phyloP scores from a whole-genome alignment of 2,888 invertebrate species.

The Ornithoptera alexandrae region DNA sequence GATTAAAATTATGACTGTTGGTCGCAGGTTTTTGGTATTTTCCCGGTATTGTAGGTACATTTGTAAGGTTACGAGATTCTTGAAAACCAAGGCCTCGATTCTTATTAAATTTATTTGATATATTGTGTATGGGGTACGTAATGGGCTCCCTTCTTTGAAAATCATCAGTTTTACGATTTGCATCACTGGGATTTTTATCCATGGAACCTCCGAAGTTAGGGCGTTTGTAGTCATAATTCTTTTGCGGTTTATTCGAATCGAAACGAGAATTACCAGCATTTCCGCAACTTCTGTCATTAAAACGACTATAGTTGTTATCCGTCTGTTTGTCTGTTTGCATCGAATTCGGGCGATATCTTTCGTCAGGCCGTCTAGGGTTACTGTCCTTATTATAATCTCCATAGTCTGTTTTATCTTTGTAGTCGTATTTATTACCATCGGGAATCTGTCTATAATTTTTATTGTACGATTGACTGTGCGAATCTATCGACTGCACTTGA shows the following conservation, averaged over 20 bases:
- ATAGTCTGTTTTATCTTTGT: background rate
- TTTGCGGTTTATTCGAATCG: background rate
- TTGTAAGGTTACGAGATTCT: background rate
- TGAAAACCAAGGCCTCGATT: background rate
- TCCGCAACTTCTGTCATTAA: background rate
- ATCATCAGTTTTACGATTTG: background rate
- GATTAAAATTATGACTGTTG: background rate
- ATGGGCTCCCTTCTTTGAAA: background rate
- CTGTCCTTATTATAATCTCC: background rate
- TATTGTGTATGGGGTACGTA: background rate
- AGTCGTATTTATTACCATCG: background rate
- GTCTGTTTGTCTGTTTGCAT: background rate
- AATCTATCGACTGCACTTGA: background rate
- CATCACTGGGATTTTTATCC: background rate
- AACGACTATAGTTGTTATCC: conserved; percentile 1
- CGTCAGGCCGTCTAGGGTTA: background rate
- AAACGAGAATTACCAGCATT: background rate
- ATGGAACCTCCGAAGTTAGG: background rate
- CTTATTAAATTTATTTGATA: background rate
- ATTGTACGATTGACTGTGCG: background rate
- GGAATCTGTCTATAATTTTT: background rate
- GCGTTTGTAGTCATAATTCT: background rate
- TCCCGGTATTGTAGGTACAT: background rate
- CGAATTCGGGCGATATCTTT: background rate
- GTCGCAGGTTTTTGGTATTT: background rate